phyloP scores from a whole-genome alignment of 2,113 vertebrate species.

The Pituophis catenifer region DNA sequence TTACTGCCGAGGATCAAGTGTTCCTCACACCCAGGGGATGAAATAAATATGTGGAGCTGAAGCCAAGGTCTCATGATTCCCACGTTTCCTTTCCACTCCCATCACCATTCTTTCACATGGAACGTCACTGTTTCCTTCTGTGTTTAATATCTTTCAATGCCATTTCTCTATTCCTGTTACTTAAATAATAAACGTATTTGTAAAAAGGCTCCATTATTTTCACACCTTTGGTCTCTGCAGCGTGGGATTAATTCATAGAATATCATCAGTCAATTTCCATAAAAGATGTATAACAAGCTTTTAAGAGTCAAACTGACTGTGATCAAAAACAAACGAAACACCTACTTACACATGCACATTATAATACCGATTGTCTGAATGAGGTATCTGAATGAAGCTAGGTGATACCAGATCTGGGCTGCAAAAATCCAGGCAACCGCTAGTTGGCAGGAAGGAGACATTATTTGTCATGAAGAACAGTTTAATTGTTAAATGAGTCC shows the following conservation, averaged over 20 bases:
- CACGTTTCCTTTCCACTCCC: not conserved
- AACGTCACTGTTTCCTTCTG: not conserved
- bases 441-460: not conserved
- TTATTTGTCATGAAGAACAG: not conserved
- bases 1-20: not conserved
- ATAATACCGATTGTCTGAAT: not conserved
- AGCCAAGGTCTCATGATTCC: conserved; percentile 10
- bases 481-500: not conserved
- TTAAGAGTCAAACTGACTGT: not conserved
- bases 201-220: not conserved
- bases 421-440: not conserved
- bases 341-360: not conserved
- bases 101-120: not conserved
- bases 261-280: not conserved
- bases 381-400: not conserved
- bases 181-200: not conserved
- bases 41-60: not conserved
- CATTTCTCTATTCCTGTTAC: not conserved
- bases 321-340: not conserved
- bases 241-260: not conserved
- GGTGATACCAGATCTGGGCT: not conserved
- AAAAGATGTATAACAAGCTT: not conserved
- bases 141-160: not conserved
- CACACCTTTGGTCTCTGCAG: not conserved
- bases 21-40: not conserved